Evolutionary conservation across 2,797 vertebrate species (phyloP).

Genomic region (Chaunax sp.): DNA sequence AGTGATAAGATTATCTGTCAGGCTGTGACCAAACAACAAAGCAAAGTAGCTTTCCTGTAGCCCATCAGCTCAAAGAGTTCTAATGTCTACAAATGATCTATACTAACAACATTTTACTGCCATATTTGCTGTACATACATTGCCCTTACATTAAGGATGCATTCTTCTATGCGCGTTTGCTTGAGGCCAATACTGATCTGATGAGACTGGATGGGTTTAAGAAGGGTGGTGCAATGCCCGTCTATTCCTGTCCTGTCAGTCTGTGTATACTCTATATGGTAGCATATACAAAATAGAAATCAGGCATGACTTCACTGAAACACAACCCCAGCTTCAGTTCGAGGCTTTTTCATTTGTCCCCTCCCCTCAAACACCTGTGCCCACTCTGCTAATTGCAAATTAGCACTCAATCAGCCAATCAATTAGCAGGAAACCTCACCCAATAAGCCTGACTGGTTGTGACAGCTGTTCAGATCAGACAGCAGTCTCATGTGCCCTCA

Average conservation of each 20-base stretch:
- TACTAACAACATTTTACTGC: conserved; percentile 27
- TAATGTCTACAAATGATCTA: conserved; percentile 34
- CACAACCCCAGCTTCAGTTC: conserved; percentile 11
- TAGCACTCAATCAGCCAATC: conserved; percentile 65
- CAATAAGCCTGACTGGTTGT: conserved; percentile 64
- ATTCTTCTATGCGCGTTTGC: conserved; percentile 39
- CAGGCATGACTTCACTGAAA: neutral
- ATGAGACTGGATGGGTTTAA: conserved; percentile 41
- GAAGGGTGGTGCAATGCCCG: conserved; percentile 22
- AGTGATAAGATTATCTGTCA: conserved; percentile 5
- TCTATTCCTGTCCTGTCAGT: conserved; percentile 46
- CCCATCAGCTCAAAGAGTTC: conserved; percentile 9
- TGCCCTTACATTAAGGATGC: conserved; percentile 57
- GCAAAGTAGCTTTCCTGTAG: conserved; percentile 5
- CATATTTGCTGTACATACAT: conserved; percentile 30
- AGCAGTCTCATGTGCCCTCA: conserved; percentile 20
- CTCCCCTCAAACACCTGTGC: conserved; percentile 57
- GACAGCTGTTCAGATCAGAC: conserved; percentile 57
- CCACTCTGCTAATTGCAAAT: conserved; percentile 66
- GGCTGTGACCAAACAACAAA: conserved; percentile 13
- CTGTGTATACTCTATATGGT: neutral
- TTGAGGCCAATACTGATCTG: conserved; percentile 49
- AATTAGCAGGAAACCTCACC: conserved; percentile 61
- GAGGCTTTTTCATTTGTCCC: neutral
- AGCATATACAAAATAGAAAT: neutral